Percentiles rank a stretch among this genome's conserved stretches.
phyloP scores from a whole-genome alignment of 2,113 vertebrate genomes.

The Etheostoma spectabile region DNA sequence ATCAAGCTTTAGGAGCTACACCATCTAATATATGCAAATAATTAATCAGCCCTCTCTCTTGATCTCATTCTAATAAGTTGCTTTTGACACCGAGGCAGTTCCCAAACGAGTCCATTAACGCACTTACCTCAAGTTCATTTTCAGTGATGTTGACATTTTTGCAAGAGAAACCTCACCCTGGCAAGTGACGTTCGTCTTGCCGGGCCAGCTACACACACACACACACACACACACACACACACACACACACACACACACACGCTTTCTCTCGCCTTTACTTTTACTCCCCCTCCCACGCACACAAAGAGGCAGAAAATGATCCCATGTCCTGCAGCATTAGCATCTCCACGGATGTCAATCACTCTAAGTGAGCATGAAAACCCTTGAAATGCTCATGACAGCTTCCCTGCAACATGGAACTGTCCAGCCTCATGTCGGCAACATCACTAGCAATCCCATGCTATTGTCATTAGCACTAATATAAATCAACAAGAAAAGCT shows the following conservation, averaged over 20 bases:
- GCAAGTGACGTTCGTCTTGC: conserved; percentile 18
- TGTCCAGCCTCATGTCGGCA: conserved; percentile 20
- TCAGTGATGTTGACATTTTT: conserved; percentile 67
- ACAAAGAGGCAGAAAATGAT: conserved; percentile 39
- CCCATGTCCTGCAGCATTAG: conserved; percentile 43
- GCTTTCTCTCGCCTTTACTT: not conserved
- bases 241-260: not conserved
- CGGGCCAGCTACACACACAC: not conserved
- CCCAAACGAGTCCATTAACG: conserved; percentile 73
- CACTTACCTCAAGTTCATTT: conserved; percentile 62
- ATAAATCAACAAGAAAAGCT: conserved; percentile 42
- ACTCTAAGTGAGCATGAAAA: conserved; percentile 12
- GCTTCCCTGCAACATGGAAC: conserved; percentile 30
- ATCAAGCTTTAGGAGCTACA: conserved; percentile 39
- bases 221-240: not conserved
- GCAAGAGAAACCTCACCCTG: conserved; percentile 32
- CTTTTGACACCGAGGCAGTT: conserved; percentile 72
- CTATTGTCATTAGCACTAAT: conserved; percentile 36
- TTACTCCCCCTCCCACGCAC: not conserved
- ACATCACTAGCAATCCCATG: conserved; percentile 11
- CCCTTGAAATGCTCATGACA: conserved; percentile 37
- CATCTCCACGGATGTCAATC: conserved; percentile 41
- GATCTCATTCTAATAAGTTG: conserved; percentile 70
- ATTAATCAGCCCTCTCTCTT: conserved; percentile 62
- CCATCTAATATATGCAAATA: conserved; percentile 73